Conservation (phyloP, 2,797 vertebrate genomes). For the Eptatretus atami region DNA sequence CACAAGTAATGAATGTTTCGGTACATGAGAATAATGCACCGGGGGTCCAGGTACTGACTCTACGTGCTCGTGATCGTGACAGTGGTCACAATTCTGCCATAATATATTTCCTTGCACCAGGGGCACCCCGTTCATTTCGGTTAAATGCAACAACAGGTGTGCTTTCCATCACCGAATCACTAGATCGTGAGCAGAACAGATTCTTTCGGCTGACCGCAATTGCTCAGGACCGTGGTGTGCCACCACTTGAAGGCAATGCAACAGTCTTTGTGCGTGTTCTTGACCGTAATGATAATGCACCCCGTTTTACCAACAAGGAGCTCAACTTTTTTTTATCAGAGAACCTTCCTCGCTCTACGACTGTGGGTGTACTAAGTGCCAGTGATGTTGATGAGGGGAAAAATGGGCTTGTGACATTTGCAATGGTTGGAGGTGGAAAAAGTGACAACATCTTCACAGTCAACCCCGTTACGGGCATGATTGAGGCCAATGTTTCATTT, state of each 20-base stretch:
- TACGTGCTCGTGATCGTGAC: conserved; percentile 59
- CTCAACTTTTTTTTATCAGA: conserved; percentile 95
- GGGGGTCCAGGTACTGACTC: conserved; percentile 43
- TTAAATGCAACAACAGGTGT: conserved; percentile 45
- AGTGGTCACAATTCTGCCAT: conserved; percentile 41
- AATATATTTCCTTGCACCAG: conserved; percentile 29
- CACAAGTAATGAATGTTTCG: conserved; percentile 38
- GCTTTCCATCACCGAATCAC: conserved; percentile 39
- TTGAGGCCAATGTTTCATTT: conserved; percentile 55
- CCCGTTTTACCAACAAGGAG: conserved; percentile 87
- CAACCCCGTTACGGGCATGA: conserved; percentile 56
- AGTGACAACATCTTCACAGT: conserved; percentile 71
- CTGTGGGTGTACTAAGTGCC: conserved; percentile 75
- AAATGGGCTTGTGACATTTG: conserved; percentile 81
- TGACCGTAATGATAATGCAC: conserved; percentile 91
- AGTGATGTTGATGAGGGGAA: conserved; percentile 57
- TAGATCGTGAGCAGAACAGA: conserved; percentile 81
- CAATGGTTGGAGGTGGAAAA: conserved; percentile 37
- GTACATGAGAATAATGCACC: conserved; percentile 75
- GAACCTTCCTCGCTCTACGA: conserved; percentile 82
- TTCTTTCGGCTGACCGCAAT: conserved; percentile 60
- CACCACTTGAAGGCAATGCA: conserved; percentile 48
- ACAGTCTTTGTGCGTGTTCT: conserved; percentile 47
- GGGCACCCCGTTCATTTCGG: conserved; percentile 44
- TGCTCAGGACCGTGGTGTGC: conserved; percentile 51